Conservation (phyloP, 2,113 vertebrate genomes). For the Lanius collurio region DNA sequence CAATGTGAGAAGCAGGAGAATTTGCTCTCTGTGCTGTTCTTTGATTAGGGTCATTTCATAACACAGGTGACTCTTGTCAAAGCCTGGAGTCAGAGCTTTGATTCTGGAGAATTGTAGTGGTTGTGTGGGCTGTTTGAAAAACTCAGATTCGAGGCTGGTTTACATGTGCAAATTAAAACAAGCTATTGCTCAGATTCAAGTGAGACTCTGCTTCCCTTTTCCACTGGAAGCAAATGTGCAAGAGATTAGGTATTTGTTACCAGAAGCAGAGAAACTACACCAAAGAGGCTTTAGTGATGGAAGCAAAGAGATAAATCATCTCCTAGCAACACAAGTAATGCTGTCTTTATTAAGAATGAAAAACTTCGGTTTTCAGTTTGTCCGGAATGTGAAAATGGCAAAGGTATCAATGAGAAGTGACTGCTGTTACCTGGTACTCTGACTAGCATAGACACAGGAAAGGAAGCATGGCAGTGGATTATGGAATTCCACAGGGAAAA, state of each 20-base stretch:
- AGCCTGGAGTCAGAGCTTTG: background rate
- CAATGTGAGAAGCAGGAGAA: background rate
- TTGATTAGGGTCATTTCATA: constrained; percentile 6
- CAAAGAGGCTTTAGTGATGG: background rate
- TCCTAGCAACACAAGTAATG: background rate
- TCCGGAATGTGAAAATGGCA: background rate
- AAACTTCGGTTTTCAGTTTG: background rate
- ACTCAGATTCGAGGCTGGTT: background rate
- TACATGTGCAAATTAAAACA: background rate
- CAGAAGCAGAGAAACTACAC: background rate
- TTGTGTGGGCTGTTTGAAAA: background rate
- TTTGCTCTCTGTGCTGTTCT: background rate
- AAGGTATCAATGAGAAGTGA: background rate
- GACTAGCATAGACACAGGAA: background rate
- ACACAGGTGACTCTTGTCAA: background rate
- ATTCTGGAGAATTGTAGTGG: background rate
- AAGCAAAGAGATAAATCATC: background rate
- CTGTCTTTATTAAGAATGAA: background rate
- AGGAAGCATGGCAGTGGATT: background rate
- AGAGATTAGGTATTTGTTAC: background rate
- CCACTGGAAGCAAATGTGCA: background rate
- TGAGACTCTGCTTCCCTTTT: background rate
- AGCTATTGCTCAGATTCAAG: background rate
- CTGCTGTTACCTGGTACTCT: background rate
- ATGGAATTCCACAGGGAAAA: background rate